Percentiles rank a stretch among this genome's conserved stretches.
Conservation (phyloP, 2,888 invertebrate genomes). For the Eristalis intricaria region DNA sequence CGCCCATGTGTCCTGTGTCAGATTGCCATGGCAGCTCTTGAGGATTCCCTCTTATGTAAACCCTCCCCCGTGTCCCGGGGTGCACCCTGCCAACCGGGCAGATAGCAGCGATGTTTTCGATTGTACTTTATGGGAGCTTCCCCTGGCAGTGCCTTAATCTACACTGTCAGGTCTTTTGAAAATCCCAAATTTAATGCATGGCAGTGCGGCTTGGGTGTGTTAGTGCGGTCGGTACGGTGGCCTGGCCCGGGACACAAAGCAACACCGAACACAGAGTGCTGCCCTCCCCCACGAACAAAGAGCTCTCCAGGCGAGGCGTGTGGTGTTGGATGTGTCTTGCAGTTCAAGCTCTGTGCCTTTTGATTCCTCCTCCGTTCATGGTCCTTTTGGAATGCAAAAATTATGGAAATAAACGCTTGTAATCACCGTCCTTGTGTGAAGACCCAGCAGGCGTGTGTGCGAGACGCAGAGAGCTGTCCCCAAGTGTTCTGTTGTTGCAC, state of each 20-base stretch:
- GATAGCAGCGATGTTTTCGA: conserved; percentile 24
- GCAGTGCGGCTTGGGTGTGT: conserved; percentile 18
- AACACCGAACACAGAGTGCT: conserved; percentile 19
- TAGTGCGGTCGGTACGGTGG: background rate
- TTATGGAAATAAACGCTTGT: conserved; percentile 70
- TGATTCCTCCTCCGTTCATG: conserved; percentile 50
- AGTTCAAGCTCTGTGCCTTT: conserved; percentile 29
- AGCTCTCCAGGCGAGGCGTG: conserved; percentile 19
- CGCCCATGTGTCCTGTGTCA: conserved; percentile 3
- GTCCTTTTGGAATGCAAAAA: conserved; percentile 67
- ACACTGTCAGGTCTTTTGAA: conserved; percentile 57
- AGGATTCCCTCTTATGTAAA: conserved; percentile 38
- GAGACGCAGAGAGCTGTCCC: background rate
- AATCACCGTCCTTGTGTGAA: conserved; percentile 55
- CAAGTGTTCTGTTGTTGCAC: conserved; percentile 42
- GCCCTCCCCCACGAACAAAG: conserved; percentile 57
- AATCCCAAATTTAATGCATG: conserved; percentile 64
- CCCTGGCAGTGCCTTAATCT: conserved; percentile 60
- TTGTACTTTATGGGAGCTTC: conserved; percentile 45
- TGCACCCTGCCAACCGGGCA: background rate
- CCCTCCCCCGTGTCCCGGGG: conserved; percentile 6
- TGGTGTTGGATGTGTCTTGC: background rate
- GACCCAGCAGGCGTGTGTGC: background rate
- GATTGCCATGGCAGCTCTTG: conserved; percentile 8
- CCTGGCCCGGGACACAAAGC: conserved; percentile 43